Percentiles rank a stretch among this genome's conserved stretches.
Evolutionary conservation across 1,140 invertebrate genomes (phyloP).

Genomic region (Maconellicoccus hirsutus): DNA sequence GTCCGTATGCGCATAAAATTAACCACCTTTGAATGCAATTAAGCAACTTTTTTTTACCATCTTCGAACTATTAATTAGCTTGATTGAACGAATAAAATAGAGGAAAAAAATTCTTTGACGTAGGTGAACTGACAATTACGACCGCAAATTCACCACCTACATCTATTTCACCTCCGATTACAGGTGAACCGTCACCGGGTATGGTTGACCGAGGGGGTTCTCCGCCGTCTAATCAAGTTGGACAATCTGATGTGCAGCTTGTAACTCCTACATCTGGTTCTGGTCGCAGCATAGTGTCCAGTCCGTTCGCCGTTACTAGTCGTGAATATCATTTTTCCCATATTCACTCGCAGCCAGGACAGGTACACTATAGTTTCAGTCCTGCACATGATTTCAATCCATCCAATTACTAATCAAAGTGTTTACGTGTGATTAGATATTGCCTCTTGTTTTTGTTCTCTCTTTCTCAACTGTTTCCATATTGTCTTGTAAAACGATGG

Average conservation of each 20-base stretch:
- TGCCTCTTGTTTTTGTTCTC: background rate
- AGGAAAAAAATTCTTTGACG: constrained; percentile 1
- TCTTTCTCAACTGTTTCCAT: background rate
- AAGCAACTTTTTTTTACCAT: background rate
- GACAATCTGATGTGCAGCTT: constrained; percentile 35
- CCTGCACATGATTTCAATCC: constrained; percentile 27
- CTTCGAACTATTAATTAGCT: background rate
- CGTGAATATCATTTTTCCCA: constrained; percentile 76
- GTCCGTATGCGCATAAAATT: background rate
- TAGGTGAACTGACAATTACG: constrained; percentile 41
- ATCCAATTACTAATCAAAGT: constrained; percentile 25
- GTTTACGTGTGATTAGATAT: background rate
- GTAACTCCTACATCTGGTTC: constrained; percentile 32
- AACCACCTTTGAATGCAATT: background rate
- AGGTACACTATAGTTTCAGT: constrained; percentile 45
- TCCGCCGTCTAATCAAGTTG: constrained; percentile 35
- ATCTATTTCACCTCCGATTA: constrained; percentile 46
- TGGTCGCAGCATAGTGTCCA: constrained; percentile 39
- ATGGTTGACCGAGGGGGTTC: constrained; percentile 33
- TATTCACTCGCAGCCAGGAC: constrained; percentile 78
- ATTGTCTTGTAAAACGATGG: background rate
- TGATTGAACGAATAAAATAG: background rate
- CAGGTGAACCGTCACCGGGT: constrained; percentile 28
- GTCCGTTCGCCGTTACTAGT: constrained; percentile 42
- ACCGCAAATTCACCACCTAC: constrained; percentile 46